phyloP scores from a whole-genome alignment of 1,140 invertebrate species.

The Batillaria attramentaria region DNA sequence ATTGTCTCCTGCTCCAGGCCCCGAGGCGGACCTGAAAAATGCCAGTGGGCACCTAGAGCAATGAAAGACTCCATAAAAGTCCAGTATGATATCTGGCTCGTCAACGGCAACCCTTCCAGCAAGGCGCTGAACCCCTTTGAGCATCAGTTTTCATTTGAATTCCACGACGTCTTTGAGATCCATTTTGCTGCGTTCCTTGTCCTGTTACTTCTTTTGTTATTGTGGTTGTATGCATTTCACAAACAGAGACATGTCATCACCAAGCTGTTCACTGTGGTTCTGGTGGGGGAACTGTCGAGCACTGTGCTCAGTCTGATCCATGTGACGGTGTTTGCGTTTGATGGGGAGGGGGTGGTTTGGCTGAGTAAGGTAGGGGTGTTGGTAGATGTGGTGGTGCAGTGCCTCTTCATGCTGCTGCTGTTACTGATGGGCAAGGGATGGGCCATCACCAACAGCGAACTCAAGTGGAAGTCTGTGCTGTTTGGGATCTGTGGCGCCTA shows the following conservation, averaged over 20 bases:
- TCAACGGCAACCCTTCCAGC: conserved; percentile 91
- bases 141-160: conserved; percentile 97
- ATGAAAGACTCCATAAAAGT: conserved; percentile 73
- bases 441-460: conserved; percentile 92
- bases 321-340: conserved; percentile 88
- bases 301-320: conserved; percentile 91
- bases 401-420: conserved; percentile 94
- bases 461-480: conserved; percentile 87
- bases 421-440: conserved; percentile 95
- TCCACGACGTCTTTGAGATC: conserved; percentile 89
- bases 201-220: conserved; percentile 85
- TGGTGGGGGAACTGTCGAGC: conserved; percentile 88
- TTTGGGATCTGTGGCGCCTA: conserved; percentile 94
- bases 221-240: conserved; percentile 91
- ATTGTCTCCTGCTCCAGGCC: conserved; percentile 91
- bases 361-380: conserved; percentile 90
- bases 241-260: conserved; percentile 92
- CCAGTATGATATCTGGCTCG: conserved; percentile 95
- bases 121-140: conserved; percentile 82
- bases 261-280: conserved; percentile 89
- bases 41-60: conserved; percentile 61
- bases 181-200: conserved; percentile 91
- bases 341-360: conserved; percentile 87
- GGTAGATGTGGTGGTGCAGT: conserved; percentile 91
- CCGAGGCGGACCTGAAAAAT: conserved; percentile 75